Evolutionary conservation across 1,140 invertebrate species (phyloP), one percentile per base, ranked within the genome.

Genomic region (Macrobrachium rosenbergii): DNA sequence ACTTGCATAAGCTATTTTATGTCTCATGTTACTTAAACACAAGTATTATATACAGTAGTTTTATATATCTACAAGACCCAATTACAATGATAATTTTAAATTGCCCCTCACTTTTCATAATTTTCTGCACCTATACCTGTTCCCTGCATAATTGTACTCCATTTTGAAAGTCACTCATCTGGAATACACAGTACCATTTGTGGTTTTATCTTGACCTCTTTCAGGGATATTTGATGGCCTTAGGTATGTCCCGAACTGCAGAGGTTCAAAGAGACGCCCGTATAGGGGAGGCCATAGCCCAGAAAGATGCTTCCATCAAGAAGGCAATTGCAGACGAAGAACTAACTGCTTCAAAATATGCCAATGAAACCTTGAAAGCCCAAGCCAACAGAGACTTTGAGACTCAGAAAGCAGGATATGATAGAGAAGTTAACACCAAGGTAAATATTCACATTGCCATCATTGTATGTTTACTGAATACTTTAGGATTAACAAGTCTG

Each of bases 341-440:
- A 92, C 94, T 97, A 67, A 98, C 99, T 96, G 97, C 97, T 60
- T 91, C 93, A 3, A 94, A 96, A 79, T 96, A 96, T 90, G 91
- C 96, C 0, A 99, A 99, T 92, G 97, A 99, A 91, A 98, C 97
- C 8, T 97, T 99, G 92, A 98, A 99, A 82, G 97, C 98, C 0
- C 98, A 98, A 92, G 96, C 98, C 0, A 96, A 98, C 91, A 93
- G 98, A 90, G 97, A 99, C 92, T 99, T 98, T 92, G 97, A 99
- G 92, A 91, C 99, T 73, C 99, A 99, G 92, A 98, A 99, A 92
- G 98, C 98, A n/a, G 95, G 96, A n/a, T 99, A 98, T 91, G 98
- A 99, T 92, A 95, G 97, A 83, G 98, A 99, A 94, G 97, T 99
- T 60, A 96, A 97, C 92, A 98, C 97, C 8, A 98, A 98, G 92